Evolutionary conservation across 35 echinoderm and acorn worm species (phyloP).

Genomic region (Heliocidaris erythrogramma): DNA sequence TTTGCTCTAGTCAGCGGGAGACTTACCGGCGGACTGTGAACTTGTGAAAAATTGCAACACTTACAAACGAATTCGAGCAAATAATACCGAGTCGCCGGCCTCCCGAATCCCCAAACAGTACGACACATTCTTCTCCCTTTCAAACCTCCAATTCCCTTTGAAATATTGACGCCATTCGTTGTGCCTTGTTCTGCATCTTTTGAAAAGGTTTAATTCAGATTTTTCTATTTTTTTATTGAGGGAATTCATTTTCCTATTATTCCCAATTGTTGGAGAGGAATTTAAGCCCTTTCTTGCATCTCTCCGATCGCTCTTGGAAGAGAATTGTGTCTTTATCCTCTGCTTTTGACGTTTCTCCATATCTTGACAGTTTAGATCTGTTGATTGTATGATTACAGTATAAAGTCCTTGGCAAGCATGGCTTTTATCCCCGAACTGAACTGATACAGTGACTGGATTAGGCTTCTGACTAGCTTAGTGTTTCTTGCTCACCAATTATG

Average conservation of each 20-base stretch:
- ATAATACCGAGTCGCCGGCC: not conserved
- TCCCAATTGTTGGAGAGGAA: constrained; percentile 1
- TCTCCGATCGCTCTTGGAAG: not conserved
- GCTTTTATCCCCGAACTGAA: not conserved
- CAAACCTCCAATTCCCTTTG: not conserved
- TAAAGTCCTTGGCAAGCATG: not conserved
- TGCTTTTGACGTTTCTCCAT: not conserved
- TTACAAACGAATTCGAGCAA: not conserved
- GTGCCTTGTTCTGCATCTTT: not conserved
- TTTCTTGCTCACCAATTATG: not conserved
- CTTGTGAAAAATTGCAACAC: constrained; percentile 10
- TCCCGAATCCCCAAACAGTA: not conserved
- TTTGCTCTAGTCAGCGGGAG: not conserved
- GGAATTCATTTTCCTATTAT: not conserved
- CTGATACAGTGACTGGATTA: not conserved
- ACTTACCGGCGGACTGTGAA: not conserved
- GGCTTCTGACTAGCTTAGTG: not conserved
- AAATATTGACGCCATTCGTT: not conserved
- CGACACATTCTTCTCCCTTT: not conserved
- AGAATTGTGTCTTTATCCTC: not conserved
- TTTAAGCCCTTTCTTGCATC: constrained; percentile 16
- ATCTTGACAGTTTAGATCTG: not conserved
- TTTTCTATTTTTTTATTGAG: not conserved
- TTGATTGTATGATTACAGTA: not conserved
- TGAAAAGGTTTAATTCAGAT: not conserved